phyloP scores from a whole-genome alignment of 1,140 invertebrate genomes.

The Olivierus martensii region DNA sequence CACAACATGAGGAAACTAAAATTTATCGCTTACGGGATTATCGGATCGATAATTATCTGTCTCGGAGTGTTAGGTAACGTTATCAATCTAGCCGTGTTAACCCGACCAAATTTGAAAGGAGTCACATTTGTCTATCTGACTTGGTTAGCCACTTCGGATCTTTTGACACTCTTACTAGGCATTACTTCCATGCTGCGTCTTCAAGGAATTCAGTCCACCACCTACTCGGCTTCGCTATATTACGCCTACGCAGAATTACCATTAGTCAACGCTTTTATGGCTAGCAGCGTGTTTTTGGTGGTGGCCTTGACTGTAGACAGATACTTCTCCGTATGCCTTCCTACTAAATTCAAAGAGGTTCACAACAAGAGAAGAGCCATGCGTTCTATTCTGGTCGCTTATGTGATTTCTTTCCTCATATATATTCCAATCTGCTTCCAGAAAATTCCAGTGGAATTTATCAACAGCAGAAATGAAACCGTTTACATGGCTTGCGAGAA shows the following conservation, averaged over 20 bases:
- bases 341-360: constrained; percentile 28
- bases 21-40: constrained; percentile 49
- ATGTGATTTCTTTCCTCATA: constrained; percentile 25
- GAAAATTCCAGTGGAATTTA: constrained; percentile 15
- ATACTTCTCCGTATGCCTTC: constrained; percentile 31
- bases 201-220: constrained; percentile 45
- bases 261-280: constrained; percentile 53
- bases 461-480: not conserved
- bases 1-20: constrained; percentile 20
- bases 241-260: constrained; percentile 56
- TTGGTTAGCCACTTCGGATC: constrained; percentile 46
- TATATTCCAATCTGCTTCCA: constrained; percentile 27
- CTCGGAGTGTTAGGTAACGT: constrained; percentile 58
- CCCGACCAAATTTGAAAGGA: constrained; percentile 55
- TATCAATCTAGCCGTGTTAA: constrained; percentile 53
- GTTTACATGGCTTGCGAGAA: constrained; percentile 18
- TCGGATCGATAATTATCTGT: constrained; percentile 49
- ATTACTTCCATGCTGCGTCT: constrained; percentile 48
- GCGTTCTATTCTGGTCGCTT: constrained; percentile 25
- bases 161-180: constrained; percentile 50
- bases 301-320: constrained; percentile 32
- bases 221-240: constrained; percentile 45
- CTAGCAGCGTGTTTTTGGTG: constrained; percentile 32
- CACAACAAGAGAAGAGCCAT: constrained; percentile 27
- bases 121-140: constrained; percentile 58